phyloP scores from a whole-genome alignment of 92 coral and sea anemone genomes.

The Porites cylindrica region DNA sequence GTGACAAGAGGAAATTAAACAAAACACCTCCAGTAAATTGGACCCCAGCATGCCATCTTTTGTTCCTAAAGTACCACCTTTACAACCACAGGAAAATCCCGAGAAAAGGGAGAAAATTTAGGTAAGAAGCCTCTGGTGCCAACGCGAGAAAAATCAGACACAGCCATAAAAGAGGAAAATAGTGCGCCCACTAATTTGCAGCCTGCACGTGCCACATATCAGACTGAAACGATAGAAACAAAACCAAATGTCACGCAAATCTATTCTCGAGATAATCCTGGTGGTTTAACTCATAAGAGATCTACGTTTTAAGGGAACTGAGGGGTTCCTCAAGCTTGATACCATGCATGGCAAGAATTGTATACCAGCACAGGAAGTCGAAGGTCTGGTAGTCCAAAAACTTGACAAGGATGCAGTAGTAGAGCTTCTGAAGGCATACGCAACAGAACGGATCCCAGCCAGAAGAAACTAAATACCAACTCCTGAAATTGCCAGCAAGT shows the following conservation, averaged over 20 bases:
- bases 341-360: constrained; percentile 50
- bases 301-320: not conserved
- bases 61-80: not conserved
- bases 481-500: constrained; percentile 40
- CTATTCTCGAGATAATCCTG: too few relatives aligned
- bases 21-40: too few relatives aligned
- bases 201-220: too few relatives aligned
- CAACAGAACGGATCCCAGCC: constrained; percentile 51
- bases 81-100: not conserved
- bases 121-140: too few relatives aligned
- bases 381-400: constrained; percentile 41
- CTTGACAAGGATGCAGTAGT: constrained; percentile 25
- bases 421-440: constrained; percentile 37
- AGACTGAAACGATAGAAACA: too few relatives aligned
- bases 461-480: constrained; percentile 65
- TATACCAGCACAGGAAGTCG: constrained; percentile 46
- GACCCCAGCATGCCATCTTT: not conserved
- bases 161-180: too few relatives aligned
- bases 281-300: too few relatives aligned
- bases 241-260: too few relatives aligned
- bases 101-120: too few relatives aligned
- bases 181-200: too few relatives aligned
- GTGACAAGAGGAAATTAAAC: too few relatives aligned
- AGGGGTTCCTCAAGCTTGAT: constrained; percentile 44
- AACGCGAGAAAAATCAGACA: too few relatives aligned